These are phyloP conservation scores for Drosophila athabasca DNA, from an alignment of 1,140 invertebrate species.

Conservation along the genomic window DNA sequence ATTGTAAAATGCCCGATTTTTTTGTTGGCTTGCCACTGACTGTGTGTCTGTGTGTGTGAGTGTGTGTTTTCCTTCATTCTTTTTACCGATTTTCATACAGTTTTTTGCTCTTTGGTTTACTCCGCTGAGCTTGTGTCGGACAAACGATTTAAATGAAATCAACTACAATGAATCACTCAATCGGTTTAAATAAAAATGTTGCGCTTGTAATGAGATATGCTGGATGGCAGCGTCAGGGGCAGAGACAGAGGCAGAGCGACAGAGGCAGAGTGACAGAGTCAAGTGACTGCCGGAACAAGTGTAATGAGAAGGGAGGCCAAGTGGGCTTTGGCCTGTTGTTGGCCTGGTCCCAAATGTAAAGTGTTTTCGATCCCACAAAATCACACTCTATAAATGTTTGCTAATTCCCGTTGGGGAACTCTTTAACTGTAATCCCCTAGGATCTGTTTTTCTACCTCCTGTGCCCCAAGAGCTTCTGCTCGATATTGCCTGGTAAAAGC, in stretches of 20 bases:
- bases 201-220: slow-evolving; percentile 72
- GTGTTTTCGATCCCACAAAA: background rate
- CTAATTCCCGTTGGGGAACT: slow-evolving; percentile 2
- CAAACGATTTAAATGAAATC: slow-evolving; percentile 82
- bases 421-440: slow-evolving; percentile 13
- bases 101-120: slow-evolving; percentile 26
- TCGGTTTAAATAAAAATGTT: slow-evolving; percentile 77
- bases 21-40: slow-evolving; percentile 50
- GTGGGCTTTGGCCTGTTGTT: no score
- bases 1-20: slow-evolving; percentile 68
- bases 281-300: slow-evolving; percentile 11
- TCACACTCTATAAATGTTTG: background rate
- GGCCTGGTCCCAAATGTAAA: background rate
- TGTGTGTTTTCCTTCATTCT: slow-evolving; percentile 14
- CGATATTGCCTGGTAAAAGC: slow-evolving; percentile 43
- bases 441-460: slow-evolving; percentile 2
- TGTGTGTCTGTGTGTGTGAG: slow-evolving; percentile 17
- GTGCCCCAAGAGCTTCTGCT: slow-evolving; percentile 18
- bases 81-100: background rate
- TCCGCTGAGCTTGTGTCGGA: slow-evolving; percentile 59
- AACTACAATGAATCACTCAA: slow-evolving; percentile 79
- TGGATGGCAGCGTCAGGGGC: background rate
- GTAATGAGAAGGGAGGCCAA: slow-evolving; percentile 8
- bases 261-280: no score
- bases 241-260: no score